These are phyloP conservation scores for Dendrocopos noguchii DNA, from an alignment of 2,113 vertebrate species.

Conservation along the genomic window DNA sequence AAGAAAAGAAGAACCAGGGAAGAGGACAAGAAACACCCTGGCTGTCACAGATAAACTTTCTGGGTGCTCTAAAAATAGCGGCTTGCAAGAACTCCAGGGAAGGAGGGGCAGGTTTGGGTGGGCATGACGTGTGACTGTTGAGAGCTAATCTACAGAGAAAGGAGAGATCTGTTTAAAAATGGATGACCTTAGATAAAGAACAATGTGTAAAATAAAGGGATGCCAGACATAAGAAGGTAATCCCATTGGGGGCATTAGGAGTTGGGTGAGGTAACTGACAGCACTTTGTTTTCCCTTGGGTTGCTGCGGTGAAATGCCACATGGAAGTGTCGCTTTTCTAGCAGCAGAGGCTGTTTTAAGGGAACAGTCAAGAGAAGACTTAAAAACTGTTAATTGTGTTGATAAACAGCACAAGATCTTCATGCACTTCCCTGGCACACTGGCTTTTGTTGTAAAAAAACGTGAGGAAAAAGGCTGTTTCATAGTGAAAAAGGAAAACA, in stretches of 20 bases:
- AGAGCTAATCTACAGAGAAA: background rate
- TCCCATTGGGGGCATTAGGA: background rate
- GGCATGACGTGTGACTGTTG: background rate
- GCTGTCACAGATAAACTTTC: background rate
- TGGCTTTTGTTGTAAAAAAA: background rate
- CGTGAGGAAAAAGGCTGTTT: background rate
- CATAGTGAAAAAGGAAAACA: background rate
- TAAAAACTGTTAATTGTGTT: background rate
- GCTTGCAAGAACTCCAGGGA: background rate
- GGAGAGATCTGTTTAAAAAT: background rate
- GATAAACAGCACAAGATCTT: background rate
- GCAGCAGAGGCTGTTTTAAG: background rate
- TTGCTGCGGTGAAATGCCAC: background rate
- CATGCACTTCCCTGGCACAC: rapidly evolving
- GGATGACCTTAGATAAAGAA: background rate
- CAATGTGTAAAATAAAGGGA: background rate
- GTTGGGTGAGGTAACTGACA: background rate
- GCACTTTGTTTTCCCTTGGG: background rate
- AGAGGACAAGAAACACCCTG: background rate
- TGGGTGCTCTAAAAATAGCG: background rate
- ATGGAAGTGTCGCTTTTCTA: background rate
- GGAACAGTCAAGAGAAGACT: background rate
- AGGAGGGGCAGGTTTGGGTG: background rate
- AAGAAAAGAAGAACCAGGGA: background rate
- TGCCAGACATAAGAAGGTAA: background rate